phyloP scores from a whole-genome alignment of 2,797 vertebrate species.

The Artibeus jamaicensis region DNA sequence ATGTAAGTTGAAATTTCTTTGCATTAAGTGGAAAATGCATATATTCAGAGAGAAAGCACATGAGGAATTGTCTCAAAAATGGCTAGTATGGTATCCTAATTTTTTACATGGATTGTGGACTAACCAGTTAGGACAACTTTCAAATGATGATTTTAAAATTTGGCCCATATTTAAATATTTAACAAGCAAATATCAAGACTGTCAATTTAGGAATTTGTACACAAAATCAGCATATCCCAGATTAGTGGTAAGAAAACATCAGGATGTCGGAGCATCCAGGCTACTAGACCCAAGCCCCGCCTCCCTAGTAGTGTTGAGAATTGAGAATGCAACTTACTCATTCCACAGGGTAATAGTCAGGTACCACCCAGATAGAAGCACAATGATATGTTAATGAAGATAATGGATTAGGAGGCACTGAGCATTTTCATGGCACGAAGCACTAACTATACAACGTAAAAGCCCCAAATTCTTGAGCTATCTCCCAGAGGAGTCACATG shows the following conservation, averaged over 20 bases:
- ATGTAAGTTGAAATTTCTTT: constrained; percentile 34
- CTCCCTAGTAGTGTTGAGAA: not conserved
- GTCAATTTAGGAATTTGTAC: not conserved
- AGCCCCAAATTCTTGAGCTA: not conserved
- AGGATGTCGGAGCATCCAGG: not conserved
- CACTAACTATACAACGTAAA: not conserved
- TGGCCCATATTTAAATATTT: not conserved
- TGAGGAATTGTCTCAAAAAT: not conserved
- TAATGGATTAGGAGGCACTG: not conserved
- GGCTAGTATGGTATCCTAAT: not conserved
- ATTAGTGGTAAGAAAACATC: not conserved
- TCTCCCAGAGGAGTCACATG: not conserved
- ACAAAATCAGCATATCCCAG: not conserved
- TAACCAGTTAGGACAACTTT: not conserved
- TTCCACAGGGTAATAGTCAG: not conserved
- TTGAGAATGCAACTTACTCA: not conserved
- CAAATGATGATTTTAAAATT: constrained; percentile 1
- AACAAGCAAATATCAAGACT: not conserved
- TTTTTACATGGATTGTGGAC: not conserved
- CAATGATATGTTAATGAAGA: not conserved
- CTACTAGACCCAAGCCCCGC: not conserved
- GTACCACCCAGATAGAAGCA: not conserved
- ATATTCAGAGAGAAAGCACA: not conserved
- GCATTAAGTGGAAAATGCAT: constrained; percentile 25
- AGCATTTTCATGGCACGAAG: not conserved